Evolutionary conservation across 2,113 vertebrate genomes (phyloP).

Genomic region (Plectropomus leopardus): DNA sequence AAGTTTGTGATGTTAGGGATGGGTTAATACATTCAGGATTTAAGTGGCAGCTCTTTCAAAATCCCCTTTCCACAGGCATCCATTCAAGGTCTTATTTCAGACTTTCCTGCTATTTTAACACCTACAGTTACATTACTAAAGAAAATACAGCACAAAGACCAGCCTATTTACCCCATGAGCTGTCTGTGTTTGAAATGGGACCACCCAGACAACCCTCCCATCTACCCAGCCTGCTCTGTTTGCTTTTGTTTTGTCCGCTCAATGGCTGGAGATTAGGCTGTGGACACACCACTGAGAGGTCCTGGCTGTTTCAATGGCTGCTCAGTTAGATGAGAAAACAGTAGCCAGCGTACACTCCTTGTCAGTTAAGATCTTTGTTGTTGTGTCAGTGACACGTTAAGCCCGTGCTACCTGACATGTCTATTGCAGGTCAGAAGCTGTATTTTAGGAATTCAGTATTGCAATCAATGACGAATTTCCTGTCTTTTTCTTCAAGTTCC

Average conservation of each 20-base stretch:
- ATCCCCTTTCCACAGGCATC: not conserved
- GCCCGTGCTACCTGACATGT: not conserved
- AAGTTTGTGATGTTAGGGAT: not conserved
- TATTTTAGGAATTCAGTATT: not conserved
- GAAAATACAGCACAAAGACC: conserved; percentile 9
- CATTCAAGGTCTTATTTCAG: not conserved
- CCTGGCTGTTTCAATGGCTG: conserved; percentile 23
- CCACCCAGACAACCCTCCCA: conserved; percentile 23
- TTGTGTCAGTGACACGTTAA: not conserved
- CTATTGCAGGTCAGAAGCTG: not conserved
- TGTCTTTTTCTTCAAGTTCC: not conserved
- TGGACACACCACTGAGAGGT: conserved; percentile 44
- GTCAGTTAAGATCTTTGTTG: conserved; percentile 28
- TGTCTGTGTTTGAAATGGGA: conserved; percentile 18
- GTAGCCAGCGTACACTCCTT: conserved; percentile 42
- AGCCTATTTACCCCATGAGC: not conserved
- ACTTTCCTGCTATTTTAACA: conserved; percentile 13
- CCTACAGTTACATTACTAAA: not conserved
- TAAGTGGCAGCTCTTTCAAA: not conserved
- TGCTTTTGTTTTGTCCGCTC: conserved; percentile 46
- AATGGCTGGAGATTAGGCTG: conserved; percentile 63
- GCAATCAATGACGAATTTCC: not conserved
- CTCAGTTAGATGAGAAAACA: conserved; percentile 49
- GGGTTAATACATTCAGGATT: not conserved
- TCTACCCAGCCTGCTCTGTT: conserved; percentile 39